Evolutionary conservation across 2,797 vertebrate genomes (phyloP), one percentile per base, ranked within the genome.

Genomic region (Aphelocoma californica): DNA sequence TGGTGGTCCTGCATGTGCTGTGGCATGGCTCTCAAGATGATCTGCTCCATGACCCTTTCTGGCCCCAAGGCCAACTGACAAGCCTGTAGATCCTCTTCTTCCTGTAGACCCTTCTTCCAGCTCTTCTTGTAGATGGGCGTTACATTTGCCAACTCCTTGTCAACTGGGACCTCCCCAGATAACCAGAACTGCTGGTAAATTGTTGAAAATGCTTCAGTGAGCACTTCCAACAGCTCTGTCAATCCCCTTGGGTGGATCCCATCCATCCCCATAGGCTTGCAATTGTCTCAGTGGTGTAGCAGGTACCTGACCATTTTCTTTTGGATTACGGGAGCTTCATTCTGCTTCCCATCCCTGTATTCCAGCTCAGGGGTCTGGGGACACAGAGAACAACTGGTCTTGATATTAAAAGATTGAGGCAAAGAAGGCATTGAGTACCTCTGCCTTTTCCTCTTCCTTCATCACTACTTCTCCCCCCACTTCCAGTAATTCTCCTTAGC

Each of bases 41-140:
- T 26, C 48, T 62, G 25, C 42, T 62, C 31, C 42, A 34, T 0
- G 3, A 40, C 24, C 20, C 14, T n/a, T 56, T 40, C 42, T 54
- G 47, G 13, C 64, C 14, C 20, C 34, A 18, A 18, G 14, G 47
- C 23, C n/a, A 25, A 1, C 28, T 53, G 40, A 18, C 14, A 69
- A 11, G 20, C 17, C 47, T 62, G 25, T 31, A 48, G 31, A 18
- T 62, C 25, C 34, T 47, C 65, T 40, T 40, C 40, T 40, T 40
- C 40, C 40, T 40, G 40, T 40, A 56, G 57, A 61, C 8, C 34
- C 25, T 70, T 61, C 21, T 70, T 86, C 20, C 34, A 40, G 14
- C 34, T 28, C 64, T 70, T 64, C 17, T 31, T 38, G 4, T 38
- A 45, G 14, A 16, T 38, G 12, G 17, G 12, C 0, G 0, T 38